Evolutionary conservation across 2,888 invertebrate species (phyloP), one percentile per base, ranked within the genome.

Genomic region (Drosophila trichaetosa): DNA sequence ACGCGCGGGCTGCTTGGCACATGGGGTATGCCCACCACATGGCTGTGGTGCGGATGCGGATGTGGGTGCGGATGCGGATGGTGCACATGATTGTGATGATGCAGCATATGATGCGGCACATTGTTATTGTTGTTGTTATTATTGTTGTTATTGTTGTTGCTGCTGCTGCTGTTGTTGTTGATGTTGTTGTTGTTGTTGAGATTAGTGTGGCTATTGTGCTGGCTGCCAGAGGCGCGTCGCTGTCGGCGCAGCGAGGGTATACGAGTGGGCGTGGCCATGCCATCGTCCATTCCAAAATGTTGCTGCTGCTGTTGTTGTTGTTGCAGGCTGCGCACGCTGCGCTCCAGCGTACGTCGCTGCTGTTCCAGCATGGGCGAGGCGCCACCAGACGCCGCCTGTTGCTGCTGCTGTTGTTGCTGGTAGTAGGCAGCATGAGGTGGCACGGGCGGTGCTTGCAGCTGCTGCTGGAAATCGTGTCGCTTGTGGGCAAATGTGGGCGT

Each of bases 1-100:
- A 93, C 91, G 11, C 92, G 91, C n/a, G 93, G 93, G 78, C 93
- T 93, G 36, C 92, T 91, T 7, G 92, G 91, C 52, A 91, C 91
- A 29, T 92, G 92, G 56, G 91, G 91, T 67, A 92, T 92, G 46
- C 92, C 92, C 4, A 91, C 89, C 21, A 90, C 71, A 82, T 89
- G 65, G 69, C 75, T 52, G 77, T 81, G 59, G 59, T 82, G 63
- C 73, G 53, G 48, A 11, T 56, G 67, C 1, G 54, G 31, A 2
- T 18, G 68, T 2, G 60, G 53, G 10, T 73, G 76, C 13, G 49
- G 40, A 11, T 76, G 73, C 5, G 69, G 74, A 59, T 82, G 72
- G 65, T 86, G 73, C 77, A 84, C 70, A 73, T 57, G 40, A 31
- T 57, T 40, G 70, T 80, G 69, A 71, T 81, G 89, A 7, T 83